Conservation (phyloP, 2,888 invertebrate genomes). For the Amphipoea oculea region DNA sequence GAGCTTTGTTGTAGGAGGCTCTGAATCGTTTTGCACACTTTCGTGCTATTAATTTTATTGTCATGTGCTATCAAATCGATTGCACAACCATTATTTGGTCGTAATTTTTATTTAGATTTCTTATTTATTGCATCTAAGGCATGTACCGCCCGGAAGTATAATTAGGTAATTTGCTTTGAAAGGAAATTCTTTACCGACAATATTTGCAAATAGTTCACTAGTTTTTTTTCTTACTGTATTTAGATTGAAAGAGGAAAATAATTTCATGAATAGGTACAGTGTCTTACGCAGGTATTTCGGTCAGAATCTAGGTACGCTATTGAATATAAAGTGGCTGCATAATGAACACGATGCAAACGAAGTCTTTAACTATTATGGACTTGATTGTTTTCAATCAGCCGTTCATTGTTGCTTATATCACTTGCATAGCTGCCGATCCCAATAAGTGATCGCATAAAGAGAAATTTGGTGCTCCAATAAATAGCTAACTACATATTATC, state of each 20-base stretch:
- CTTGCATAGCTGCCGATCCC: not conserved
- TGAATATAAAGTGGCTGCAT: conserved; percentile 34
- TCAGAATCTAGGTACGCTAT: conserved; percentile 14
- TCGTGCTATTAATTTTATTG: conserved; percentile 76
- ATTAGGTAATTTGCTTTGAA: conserved; percentile 40
- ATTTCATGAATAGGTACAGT: conserved; percentile 2
- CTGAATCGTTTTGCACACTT: conserved; percentile 77
- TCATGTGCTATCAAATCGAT: conserved; percentile 72
- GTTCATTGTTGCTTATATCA: not conserved
- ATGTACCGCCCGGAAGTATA: conserved; percentile 41
- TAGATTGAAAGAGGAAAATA: conserved; percentile 1
- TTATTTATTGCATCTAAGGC: conserved; percentile 55
- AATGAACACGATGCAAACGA: conserved; percentile 22
- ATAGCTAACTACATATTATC: not conserved
- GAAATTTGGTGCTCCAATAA: not conserved
- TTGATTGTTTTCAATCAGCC: conserved; percentile 29
- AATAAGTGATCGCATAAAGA: not conserved
- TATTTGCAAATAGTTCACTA: conserved; percentile 6
- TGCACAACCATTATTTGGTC: conserved; percentile 62
- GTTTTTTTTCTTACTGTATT: conserved; percentile 4
- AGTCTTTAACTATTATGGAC: conserved; percentile 11
- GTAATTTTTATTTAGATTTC: conserved; percentile 65
- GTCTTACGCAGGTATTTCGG: conserved; percentile 23
- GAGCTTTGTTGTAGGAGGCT: conserved; percentile 82
- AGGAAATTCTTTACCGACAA: conserved; percentile 9